These are phyloP conservation scores for Teleopsis dalmanni DNA, from an alignment of 1,140 invertebrate genomes.

Conservation along the genomic window DNA sequence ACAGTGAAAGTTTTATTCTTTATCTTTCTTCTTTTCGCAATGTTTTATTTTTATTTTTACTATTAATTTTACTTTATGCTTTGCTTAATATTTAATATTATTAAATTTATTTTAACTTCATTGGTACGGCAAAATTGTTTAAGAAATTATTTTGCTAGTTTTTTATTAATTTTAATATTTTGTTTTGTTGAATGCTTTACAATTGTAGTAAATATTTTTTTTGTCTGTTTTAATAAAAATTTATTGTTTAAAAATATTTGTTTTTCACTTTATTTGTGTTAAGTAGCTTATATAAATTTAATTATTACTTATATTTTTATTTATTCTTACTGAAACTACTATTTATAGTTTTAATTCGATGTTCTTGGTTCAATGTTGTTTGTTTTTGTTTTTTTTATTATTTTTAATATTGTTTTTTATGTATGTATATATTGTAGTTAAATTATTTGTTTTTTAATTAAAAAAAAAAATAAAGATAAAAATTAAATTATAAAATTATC, in stretches of 20 bases:
- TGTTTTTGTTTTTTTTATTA: neutral
- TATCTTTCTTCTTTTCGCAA: constrained; percentile 7
- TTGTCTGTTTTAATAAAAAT: constrained; percentile 19
- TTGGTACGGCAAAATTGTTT: constrained; percentile 8
- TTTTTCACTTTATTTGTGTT: constrained; percentile 14
- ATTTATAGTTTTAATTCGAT: constrained; percentile 43
- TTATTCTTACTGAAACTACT: constrained; percentile 24
- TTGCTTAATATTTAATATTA: neutral
- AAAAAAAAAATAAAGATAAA: constrained; percentile 6
- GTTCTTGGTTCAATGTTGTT: constrained; percentile 36
- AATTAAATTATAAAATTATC: no score
- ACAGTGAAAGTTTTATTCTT: constrained; percentile 40
- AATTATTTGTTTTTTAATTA: neutral
- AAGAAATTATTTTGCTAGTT: neutral
- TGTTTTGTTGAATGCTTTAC: no score
- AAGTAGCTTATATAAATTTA: constrained; percentile 1
- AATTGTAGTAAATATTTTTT: no score
- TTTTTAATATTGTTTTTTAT: constrained; percentile 2
- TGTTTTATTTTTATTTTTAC: constrained; percentile 7
- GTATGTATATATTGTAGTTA: neutral
- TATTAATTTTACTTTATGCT: constrained; percentile 2
- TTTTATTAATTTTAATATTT: constrained; percentile 7
- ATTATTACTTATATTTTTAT: constrained; percentile 11
- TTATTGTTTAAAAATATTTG: constrained; percentile 16
- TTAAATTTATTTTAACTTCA: constrained; percentile 3